A percentile compares a stretch with the other conserved stretches of the same genome.
These are phyloP conservation scores for Perithous albicinctus DNA, from an alignment of 2,888 invertebrate genomes.

Conservation along the genomic window DNA sequence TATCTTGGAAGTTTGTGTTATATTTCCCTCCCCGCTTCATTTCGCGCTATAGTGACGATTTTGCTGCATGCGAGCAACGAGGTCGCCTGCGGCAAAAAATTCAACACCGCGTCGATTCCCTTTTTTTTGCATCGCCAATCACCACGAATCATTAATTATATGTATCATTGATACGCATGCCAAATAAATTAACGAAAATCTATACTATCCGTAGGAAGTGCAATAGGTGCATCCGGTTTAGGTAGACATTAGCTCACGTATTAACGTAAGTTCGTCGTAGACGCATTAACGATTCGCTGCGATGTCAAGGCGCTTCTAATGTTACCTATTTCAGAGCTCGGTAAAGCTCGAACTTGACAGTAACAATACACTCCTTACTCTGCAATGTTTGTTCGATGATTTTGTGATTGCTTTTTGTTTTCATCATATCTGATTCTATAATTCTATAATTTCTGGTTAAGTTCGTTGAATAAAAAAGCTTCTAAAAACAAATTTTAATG, in stretches of 20 bases:
- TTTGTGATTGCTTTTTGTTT: not conserved
- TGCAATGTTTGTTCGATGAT: not conserved
- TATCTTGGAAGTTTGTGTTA: conserved; percentile 4
- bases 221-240: conserved; percentile 62
- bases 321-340: not conserved
- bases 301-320: conserved; percentile 1
- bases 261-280: not conserved
- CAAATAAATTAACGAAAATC: conserved; percentile 25
- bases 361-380: not conserved
- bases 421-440: not conserved
- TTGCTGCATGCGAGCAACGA: not conserved
- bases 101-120: not conserved
- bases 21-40: not conserved
- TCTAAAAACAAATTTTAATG: too few species aligned
- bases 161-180: not conserved
- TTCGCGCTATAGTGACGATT: not conserved
- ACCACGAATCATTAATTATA: not conserved
- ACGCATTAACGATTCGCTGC: conserved; percentile 14
- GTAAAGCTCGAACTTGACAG: too few species aligned
- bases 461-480: too few species aligned
- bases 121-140: too few species aligned
- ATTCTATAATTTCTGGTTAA: not conserved
- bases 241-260: not conserved
- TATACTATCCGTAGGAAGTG: conserved; percentile 8
- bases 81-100: not conserved